Conservation (phyloP, 2,113 vertebrate genomes). For the Phycodurus eques region DNA sequence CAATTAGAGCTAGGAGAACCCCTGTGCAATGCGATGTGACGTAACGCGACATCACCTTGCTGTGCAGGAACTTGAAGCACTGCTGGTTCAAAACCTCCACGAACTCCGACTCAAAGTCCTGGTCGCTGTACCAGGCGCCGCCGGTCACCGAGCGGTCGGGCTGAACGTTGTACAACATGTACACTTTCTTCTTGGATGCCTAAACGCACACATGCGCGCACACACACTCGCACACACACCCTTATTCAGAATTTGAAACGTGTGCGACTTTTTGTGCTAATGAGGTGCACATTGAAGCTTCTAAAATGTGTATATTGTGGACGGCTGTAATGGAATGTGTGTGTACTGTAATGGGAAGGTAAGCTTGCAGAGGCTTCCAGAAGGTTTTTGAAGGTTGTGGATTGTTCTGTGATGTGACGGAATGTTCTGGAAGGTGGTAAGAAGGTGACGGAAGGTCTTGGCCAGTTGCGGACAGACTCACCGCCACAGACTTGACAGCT, state of each 20-base stretch:
- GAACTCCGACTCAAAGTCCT: slow-evolving; percentile 99
- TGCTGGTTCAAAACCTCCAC: slow-evolving; percentile 98
- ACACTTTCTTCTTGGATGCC: slow-evolving; percentile 99
- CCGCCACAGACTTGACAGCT: slow-evolving; percentile 98
- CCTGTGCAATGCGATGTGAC: too few species aligned
- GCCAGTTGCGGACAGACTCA: slow-evolving; percentile 69
- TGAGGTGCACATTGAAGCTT: too few species aligned
- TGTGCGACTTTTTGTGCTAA: too few species aligned
- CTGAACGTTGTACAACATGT: slow-evolving; percentile 96
- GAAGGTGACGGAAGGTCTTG: too few species aligned
- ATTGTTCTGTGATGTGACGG: too few species aligned
- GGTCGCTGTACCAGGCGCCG: slow-evolving; percentile 97
- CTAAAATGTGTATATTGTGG: too few species aligned
- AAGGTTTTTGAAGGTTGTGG: too few species aligned
- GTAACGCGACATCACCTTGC: slow-evolving; percentile 78
- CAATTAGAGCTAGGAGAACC: too few species aligned
- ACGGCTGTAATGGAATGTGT: too few species aligned
- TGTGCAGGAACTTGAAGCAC: slow-evolving; percentile 95
- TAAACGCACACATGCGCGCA: not conserved
- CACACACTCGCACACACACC: not conserved
- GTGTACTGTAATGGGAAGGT: too few species aligned
- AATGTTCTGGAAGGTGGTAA: too few species aligned
- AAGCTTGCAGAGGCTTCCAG: too few species aligned
- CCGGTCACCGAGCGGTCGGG: slow-evolving; percentile 95
- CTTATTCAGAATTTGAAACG: not conserved